Evolutionary conservation across 2,888 invertebrate genomes (phyloP).

Genomic region (Drosophila kuntzei): DNA sequence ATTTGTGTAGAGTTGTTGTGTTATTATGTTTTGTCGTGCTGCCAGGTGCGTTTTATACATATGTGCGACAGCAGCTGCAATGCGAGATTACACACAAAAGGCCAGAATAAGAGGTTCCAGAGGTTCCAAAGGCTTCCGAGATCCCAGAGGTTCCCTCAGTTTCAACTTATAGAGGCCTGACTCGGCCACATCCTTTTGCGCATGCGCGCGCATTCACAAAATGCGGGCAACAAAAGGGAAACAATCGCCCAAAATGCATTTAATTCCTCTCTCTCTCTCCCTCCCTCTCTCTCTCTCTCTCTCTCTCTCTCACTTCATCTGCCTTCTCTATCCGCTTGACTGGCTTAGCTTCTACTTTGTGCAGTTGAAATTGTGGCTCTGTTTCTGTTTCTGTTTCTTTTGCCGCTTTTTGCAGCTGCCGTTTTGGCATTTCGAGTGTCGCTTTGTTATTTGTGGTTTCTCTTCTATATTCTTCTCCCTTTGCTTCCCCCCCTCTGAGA

Average conservation of each 20-base stretch:
- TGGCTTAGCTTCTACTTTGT: slow-evolving; percentile 30
- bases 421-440: slow-evolving; percentile 77
- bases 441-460: slow-evolving; percentile 61
- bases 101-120: background rate
- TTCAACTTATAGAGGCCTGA: slow-evolving; percentile 6
- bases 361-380: slow-evolving; percentile 28
- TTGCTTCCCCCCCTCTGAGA: background rate
- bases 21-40: slow-evolving; percentile 16
- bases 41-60: slow-evolving; percentile 54
- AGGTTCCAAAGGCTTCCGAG: background rate
- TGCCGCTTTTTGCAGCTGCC: slow-evolving; percentile 70
- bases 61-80: slow-evolving; percentile 49
- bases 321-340: slow-evolving; percentile 28
- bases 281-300: background rate
- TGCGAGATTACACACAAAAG: slow-evolving; percentile 19
- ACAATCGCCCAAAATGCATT: slow-evolving; percentile 67
- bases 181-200: slow-evolving; percentile 72
- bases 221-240: slow-evolving; percentile 39
- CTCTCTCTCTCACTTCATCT: background rate
- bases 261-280: slow-evolving; percentile 25
- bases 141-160: background rate
- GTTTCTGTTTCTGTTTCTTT: slow-evolving; percentile 24
- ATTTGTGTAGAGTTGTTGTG: slow-evolving; percentile 9
- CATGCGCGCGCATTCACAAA: slow-evolving; percentile 78
- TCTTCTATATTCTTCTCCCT: slow-evolving; percentile 18